Evolutionary conservation across 2,888 invertebrate genomes (phyloP).

Genomic region (Theodoxus fluviatilis): DNA sequence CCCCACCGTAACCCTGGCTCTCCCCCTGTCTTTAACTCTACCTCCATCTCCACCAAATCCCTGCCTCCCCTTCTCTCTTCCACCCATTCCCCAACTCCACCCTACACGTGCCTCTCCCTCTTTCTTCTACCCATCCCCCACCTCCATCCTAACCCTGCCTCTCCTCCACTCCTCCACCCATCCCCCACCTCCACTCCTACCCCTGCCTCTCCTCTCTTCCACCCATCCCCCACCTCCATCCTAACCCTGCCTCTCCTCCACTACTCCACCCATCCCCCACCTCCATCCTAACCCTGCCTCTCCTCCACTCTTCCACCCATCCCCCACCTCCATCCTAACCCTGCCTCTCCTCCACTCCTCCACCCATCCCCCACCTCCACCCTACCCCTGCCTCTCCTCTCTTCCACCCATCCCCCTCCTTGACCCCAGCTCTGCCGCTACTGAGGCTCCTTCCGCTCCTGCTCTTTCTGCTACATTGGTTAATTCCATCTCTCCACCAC

Average conservation of each 20-base stretch:
- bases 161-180: neutral
- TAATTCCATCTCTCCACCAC: neutral
- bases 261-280: constrained; percentile 9
- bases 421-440: no score
- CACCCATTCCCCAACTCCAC: no score
- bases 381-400: no score
- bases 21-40: neutral
- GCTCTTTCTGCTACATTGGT: no score
- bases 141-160: neutral
- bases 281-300: neutral
- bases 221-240: neutral
- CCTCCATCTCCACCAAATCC: no score
- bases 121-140: no score
- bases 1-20: neutral
- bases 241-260: neutral
- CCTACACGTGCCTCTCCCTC: no score
- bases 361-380: neutral
- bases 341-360: no score
- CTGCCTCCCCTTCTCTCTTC: no score
- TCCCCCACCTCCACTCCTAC: neutral
- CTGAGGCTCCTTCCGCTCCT: no score
- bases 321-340: neutral
- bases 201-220: neutral
- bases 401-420: no score
- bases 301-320: neutral